Conservation (phyloP, 2,113 vertebrate genomes). For the Bos javanicus region DNA sequence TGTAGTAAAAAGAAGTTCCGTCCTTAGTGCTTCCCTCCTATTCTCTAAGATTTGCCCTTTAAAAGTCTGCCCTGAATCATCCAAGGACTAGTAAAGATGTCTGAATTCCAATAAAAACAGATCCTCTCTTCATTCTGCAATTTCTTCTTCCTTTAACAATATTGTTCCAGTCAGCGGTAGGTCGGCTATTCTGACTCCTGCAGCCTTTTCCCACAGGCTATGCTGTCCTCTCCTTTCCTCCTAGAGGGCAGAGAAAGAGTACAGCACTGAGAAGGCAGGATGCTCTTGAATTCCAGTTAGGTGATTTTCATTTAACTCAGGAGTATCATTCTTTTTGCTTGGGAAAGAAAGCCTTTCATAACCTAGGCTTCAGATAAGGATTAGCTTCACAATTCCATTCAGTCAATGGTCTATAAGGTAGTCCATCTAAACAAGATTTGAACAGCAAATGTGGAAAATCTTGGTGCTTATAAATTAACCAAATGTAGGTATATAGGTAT, state of each 20-base stretch:
- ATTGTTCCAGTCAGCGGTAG: not conserved
- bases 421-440: not conserved
- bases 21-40: not conserved
- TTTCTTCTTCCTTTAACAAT: slow-evolving; percentile 31
- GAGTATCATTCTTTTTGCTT: slow-evolving; percentile 22
- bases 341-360: slow-evolving; percentile 28
- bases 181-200: not conserved
- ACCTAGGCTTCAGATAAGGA: slow-evolving; percentile 20
- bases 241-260: not conserved
- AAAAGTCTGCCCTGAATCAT: slow-evolving; percentile 1
- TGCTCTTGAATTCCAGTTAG: not conserved
- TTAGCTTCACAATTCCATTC: not conserved
- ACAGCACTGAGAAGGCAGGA: not conserved
- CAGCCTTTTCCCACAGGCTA: not conserved
- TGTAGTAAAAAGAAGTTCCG: not conserved
- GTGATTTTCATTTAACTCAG: slow-evolving; percentile 13
- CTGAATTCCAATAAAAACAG: slow-evolving; percentile 19
- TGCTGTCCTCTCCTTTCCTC: not conserved
- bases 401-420: not conserved
- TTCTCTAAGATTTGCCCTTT: slow-evolving; percentile 12
- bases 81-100: not conserved
- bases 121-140: not conserved
- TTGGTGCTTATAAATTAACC: slow-evolving; percentile 37
- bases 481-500: not conserved
- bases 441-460: slow-evolving; percentile 33